Evolutionary conservation across 2,888 invertebrate genomes (phyloP).

Genomic region (Drosophila formosana): DNA sequence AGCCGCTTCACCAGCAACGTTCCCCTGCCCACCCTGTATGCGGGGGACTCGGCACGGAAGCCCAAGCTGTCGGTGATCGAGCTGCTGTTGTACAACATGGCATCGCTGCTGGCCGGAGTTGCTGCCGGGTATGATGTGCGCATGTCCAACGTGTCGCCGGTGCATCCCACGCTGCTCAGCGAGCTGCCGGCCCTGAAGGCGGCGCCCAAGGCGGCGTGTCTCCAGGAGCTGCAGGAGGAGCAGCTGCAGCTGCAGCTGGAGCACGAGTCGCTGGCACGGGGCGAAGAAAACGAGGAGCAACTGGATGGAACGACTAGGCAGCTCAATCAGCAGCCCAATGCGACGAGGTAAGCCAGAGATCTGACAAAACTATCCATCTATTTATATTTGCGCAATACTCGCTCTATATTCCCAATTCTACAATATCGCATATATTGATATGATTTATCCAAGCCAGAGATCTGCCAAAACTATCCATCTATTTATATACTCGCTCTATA

Average conservation of each 20-base stretch:
- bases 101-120: slow-evolving; percentile 95
- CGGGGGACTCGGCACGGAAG: slow-evolving; percentile 87
- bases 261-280: slow-evolving; percentile 1
- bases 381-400: too few relatives aligned
- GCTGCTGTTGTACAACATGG: slow-evolving; percentile 93
- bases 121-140: slow-evolving; percentile 97
- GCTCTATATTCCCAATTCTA: too few relatives aligned
- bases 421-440: too few relatives aligned
- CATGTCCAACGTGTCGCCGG: slow-evolving; percentile 93
- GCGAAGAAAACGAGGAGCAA: neutral
- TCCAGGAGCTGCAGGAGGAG: slow-evolving; percentile 14
- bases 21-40: slow-evolving; percentile 93
- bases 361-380: neutral
- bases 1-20: slow-evolving; percentile 86
- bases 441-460: too few relatives aligned
- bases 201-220: slow-evolving; percentile 66
- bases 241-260: slow-evolving; percentile 6
- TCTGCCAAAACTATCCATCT: neutral
- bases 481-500: too few relatives aligned
- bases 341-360: slow-evolving; percentile 5
- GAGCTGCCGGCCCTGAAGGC: slow-evolving; percentile 86
- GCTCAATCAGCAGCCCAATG: neutral
- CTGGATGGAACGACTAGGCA: neutral
- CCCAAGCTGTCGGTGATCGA: slow-evolving; percentile 85
- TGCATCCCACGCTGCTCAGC: slow-evolving; percentile 91